Conservation (phyloP, 1,140 invertebrate genomes). For the Temnothorax nylanderi region DNA sequence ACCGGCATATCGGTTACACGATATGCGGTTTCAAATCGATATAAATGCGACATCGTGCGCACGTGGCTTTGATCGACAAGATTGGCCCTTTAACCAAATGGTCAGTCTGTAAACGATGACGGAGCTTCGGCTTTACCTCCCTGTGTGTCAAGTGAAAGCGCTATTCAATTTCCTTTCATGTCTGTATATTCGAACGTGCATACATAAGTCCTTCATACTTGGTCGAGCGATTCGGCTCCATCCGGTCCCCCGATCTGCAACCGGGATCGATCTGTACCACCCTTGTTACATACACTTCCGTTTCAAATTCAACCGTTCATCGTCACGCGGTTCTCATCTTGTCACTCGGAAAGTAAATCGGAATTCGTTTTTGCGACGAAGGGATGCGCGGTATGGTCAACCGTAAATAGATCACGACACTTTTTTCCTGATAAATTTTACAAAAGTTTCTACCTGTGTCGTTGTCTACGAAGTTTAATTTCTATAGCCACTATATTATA, state of each 20-base stretch:
- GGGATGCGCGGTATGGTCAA: not conserved
- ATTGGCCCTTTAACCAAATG: slow-evolving; percentile 60
- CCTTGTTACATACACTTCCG: slow-evolving; percentile 57
- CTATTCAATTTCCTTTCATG: slow-evolving; percentile 71
- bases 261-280: slow-evolving; percentile 44
- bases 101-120: slow-evolving; percentile 54
- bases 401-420: not conserved
- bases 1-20: slow-evolving; percentile 14
- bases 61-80: slow-evolving; percentile 21
- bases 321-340: not conserved
- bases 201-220: slow-evolving; percentile 50
- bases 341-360: not conserved
- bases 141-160: slow-evolving; percentile 57
- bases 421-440: not conserved
- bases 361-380: not conserved
- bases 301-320: slow-evolving; percentile 47
- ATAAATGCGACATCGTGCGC: slow-evolving; percentile 39
- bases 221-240: slow-evolving; percentile 33
- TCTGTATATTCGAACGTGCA: not conserved
- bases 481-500: not conserved
- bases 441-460: not conserved
- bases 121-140: slow-evolving; percentile 39
- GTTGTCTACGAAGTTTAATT: not conserved
- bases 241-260: slow-evolving; percentile 23
- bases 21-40: slow-evolving; percentile 44